Conservation (phyloP, 2,797 vertebrate species). For the Melanitta fusca region DNA sequence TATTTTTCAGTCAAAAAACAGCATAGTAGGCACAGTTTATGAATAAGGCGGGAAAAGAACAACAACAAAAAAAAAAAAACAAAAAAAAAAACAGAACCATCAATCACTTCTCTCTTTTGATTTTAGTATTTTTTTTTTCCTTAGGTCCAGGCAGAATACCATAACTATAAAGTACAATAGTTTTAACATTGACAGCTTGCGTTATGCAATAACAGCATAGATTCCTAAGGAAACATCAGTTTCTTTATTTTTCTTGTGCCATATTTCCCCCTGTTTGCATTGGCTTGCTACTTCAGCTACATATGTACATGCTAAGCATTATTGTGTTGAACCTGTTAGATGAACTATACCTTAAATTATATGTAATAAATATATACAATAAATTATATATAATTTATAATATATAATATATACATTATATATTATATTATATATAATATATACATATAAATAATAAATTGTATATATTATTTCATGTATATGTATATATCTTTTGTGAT, state of each 20-base stretch:
- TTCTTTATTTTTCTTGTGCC: neutral
- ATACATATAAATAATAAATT: too few species aligned
- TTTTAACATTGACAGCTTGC: neutral
- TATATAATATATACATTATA: too few species aligned
- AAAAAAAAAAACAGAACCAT: neutral
- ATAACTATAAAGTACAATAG: neutral
- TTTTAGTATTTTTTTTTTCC: neutral
- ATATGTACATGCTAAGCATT: neutral
- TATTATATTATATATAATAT: too few species aligned
- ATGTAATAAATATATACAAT: too few species aligned
- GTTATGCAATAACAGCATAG: neutral
- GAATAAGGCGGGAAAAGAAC: neutral
- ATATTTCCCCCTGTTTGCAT: neutral
- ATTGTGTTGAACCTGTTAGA: neutral
- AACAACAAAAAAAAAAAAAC: neutral
- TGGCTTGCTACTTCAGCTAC: neutral
- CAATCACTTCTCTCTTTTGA: neutral
- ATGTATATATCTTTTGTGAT: neutral
- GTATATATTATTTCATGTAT: neutral
- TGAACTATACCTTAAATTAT: neutral
- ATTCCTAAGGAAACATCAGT: neutral
- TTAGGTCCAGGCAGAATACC: neutral
- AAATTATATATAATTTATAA: too few species aligned
- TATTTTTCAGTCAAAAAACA: neutral
- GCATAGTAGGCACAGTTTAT: neutral